Evolutionary conservation across 2,797 vertebrate genomes (phyloP).

Genomic region (Myotis pilosus): DNA sequence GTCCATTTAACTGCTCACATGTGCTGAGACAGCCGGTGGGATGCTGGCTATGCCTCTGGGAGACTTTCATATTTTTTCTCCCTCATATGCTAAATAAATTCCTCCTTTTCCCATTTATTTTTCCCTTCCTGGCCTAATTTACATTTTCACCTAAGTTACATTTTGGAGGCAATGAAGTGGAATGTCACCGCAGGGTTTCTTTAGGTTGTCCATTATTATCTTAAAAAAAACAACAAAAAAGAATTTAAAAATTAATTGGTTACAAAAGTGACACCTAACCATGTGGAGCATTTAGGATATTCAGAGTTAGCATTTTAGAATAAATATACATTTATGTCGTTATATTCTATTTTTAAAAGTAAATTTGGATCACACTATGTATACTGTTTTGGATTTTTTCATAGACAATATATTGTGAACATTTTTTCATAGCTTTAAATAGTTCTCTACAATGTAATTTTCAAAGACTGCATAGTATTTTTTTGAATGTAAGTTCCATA

Average conservation of each 20-base stretch:
- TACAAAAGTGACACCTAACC: neutral
- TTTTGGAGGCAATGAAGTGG: neutral
- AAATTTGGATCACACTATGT: neutral
- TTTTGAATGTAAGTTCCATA: neutral
- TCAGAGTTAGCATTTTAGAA: neutral
- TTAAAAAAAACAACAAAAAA: neutral
- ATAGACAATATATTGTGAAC: neutral
- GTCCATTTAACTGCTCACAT: neutral
- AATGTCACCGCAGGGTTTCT: neutral
- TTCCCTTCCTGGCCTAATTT: neutral
- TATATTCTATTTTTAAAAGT: conserved; percentile 32
- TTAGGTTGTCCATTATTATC: neutral
- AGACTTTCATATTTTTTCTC: neutral
- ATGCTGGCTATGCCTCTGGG: neutral
- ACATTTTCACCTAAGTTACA: neutral
- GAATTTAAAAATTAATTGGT: neutral
- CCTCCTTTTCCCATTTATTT: neutral
- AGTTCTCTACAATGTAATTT: neutral
- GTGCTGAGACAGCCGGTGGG: neutral
- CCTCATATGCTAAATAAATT: neutral
- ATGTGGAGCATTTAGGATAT: neutral
- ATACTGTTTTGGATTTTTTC: neutral
- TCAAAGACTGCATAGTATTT: neutral
- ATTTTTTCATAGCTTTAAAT: neutral
- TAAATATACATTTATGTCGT: neutral